Base-by-base conservation (phyloP, 2,888 invertebrate species). In the Shargacucullia verbasci region DNA sequence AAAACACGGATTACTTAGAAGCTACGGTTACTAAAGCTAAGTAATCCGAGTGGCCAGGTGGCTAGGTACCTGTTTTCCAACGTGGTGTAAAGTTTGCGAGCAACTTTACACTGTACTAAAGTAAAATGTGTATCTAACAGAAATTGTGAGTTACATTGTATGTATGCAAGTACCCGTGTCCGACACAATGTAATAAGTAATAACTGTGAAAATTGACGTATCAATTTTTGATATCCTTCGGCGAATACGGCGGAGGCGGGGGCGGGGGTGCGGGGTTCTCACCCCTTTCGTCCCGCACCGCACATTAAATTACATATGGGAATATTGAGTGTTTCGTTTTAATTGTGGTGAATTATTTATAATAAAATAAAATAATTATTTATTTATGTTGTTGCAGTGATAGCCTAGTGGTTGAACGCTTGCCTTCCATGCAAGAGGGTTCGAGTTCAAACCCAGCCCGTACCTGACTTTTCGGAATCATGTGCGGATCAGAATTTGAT, bases 131-230 rank as follows among this genome's bases (percentile, higher is more conserved):
- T 35, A 12, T 12, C 12, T 35, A 5, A 27, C 41, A 41, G 27
- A n/a, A 27, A 29, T 0, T 0, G 6, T 33, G 11, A 2, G 15
- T 33, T 0, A 44, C 31, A 15, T 8, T 15, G 43, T 11, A 15
- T 7, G 15, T 15, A 11, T 15, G 2, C 15, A n/a, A 33, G 31
- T 12, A 35, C 7, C 14, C 2, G 11, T 1, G 35, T 7, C 12
- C 43, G 20, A 40, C 37, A 43, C 53, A 48, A 20, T 20, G 20
- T 20, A 3, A 20, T 20, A 45, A 29, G 49, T 61, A 60, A 61
- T 59, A 54, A 61, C 49, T 59, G 59, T 59, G 49, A 59, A 64
- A 58, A 64, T 68, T 64, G 58, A 40, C 38, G 33, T 52, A 53
- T 63, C 15, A 52, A 68, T 68, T 49, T 64, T 68, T 64, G 50